Conservation (phyloP, 2,113 vertebrate genomes). For the Circaetus cinerascens region DNA sequence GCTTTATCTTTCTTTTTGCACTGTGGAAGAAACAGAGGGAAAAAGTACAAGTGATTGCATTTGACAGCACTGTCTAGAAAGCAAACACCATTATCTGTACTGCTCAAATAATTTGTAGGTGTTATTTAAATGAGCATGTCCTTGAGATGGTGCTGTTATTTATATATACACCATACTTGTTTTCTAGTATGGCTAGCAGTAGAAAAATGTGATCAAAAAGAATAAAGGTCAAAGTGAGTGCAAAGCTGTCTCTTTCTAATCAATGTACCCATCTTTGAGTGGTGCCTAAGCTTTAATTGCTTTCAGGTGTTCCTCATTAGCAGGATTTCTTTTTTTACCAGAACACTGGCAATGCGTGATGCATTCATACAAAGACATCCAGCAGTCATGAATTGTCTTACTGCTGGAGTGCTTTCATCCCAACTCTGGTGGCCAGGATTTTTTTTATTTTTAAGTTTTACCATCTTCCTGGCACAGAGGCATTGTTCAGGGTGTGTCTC, state of each 20-base stretch:
- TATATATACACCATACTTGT: not conserved
- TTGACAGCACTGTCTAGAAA: not conserved
- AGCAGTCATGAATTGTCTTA: not conserved
- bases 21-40: not conserved
- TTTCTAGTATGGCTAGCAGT: not conserved
- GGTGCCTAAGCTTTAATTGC: not conserved
- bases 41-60: not conserved
- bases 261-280: not conserved
- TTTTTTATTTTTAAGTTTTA: not conserved
- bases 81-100: not conserved
- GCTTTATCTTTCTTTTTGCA: not conserved
- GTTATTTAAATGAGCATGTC: not conserved
- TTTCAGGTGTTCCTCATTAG: not conserved
- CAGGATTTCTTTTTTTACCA: not conserved
- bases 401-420: not conserved
- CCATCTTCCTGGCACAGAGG: not conserved
- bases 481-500: not conserved
- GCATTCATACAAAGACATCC: not conserved
- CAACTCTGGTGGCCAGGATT: not conserved
- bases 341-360: not conserved
- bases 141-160: not conserved
- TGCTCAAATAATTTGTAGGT: not conserved
- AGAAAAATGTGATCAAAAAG: not conserved
- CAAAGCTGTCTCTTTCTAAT: not conserved
- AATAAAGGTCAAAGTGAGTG: not conserved